phyloP scores from a whole-genome alignment of 2,888 invertebrate species.

The Hemaris fuciformis region DNA sequence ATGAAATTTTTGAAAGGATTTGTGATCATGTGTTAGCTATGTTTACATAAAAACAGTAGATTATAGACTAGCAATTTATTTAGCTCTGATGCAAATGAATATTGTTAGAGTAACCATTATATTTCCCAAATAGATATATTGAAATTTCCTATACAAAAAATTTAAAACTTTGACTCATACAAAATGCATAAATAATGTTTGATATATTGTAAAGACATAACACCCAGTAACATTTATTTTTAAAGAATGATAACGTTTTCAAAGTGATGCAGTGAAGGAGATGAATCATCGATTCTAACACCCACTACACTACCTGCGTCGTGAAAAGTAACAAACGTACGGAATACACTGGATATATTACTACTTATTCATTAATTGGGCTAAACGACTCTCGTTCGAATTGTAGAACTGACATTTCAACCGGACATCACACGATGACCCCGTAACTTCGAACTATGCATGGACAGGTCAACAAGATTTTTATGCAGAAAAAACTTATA shows the following conservation, averaged over 20 bases:
- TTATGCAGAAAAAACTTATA: slow-evolving; percentile 19
- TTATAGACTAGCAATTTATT: neutral
- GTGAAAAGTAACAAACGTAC: slow-evolving; percentile 4
- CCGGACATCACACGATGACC: slow-evolving; percentile 14
- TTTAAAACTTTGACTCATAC: neutral
- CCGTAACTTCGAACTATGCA: neutral
- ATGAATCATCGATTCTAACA: neutral
- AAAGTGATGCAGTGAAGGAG: neutral
- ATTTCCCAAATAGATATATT: too few relatives aligned
- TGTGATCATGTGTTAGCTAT: too few relatives aligned
- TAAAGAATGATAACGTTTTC: neutral
- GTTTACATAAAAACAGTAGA: neutral
- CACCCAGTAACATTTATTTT: slow-evolving; percentile 6
- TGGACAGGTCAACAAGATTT: neutral
- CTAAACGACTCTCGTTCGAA: slow-evolving; percentile 15
- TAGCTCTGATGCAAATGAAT: too few relatives aligned
- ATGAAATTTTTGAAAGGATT: too few relatives aligned
- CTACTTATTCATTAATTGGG: slow-evolving; percentile 23
- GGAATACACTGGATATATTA: slow-evolving; percentile 23
- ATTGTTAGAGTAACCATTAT: too few relatives aligned
- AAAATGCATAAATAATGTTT: neutral
- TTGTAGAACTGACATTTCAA: slow-evolving; percentile 13
- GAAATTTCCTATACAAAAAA: neutral
- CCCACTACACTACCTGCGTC: neutral
- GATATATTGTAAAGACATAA: neutral